Evolutionary conservation across 2,113 vertebrate species (phyloP).

Genomic region (Hystrix cristata): DNA sequence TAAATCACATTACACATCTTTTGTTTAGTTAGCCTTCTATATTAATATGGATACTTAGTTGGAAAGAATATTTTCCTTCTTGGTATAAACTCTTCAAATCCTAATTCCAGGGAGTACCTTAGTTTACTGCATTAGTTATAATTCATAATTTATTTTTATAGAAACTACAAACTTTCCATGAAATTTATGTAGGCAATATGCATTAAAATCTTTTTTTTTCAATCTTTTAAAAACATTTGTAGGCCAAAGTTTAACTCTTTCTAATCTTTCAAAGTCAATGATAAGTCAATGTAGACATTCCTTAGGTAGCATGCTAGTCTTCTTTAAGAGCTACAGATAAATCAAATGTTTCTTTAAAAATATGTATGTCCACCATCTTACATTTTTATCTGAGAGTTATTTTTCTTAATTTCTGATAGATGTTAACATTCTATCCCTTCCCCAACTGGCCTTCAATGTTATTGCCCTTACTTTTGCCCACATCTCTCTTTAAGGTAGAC

Average conservation of each 20-base stretch:
- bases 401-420: slow-evolving; percentile 30
- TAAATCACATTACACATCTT: background rate
- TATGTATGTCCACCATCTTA: background rate
- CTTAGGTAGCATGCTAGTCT: background rate
- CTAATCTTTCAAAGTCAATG: background rate
- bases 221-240: slow-evolving; percentile 4
- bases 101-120: background rate
- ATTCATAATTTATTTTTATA: slow-evolving; percentile 47
- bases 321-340: background rate
- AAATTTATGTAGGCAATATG: background rate
- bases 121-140: background rate
- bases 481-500: background rate
- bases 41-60: background rate
- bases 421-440: background rate
- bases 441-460: background rate
- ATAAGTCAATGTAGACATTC: background rate
- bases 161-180: slow-evolving; percentile 11
- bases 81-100: slow-evolving; percentile 7
- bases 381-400: slow-evolving; percentile 4
- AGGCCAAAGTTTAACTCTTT: slow-evolving; percentile 26
- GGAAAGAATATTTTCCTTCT: background rate
- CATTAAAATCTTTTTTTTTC: slow-evolving; percentile 12
- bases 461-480: background rate
- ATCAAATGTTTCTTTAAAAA: background rate
- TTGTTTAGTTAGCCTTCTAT: background rate